A percentile compares a stretch with the other conserved stretches of the same genome.
phyloP scores from a whole-genome alignment of 2,888 invertebrate genomes.

The Sympetrum striolatum region DNA sequence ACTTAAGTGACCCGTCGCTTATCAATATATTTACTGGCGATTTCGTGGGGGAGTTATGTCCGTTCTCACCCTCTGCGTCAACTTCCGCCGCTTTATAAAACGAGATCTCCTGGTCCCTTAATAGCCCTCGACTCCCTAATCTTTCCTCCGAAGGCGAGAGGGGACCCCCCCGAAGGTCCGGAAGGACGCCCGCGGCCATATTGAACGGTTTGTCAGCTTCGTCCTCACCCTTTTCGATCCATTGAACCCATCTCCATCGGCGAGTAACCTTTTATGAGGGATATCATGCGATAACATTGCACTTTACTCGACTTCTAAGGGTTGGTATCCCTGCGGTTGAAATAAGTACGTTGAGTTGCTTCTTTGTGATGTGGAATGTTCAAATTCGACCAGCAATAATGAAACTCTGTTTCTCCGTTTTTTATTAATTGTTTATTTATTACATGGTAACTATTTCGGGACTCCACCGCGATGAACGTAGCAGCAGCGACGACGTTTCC shows the following conservation, averaged over 20 bases:
- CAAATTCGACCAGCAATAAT: too few relatives aligned
- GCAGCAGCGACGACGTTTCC: too few relatives aligned
- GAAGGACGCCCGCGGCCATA: conserved; percentile 42
- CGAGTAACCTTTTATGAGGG: not conserved
- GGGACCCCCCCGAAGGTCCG: not conserved
- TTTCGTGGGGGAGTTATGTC: not conserved
- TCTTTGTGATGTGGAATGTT: too few relatives aligned
- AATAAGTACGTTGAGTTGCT: too few relatives aligned
- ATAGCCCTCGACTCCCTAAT: not conserved
- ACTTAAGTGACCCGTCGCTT: conserved; percentile 11
- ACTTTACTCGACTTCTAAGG: too few relatives aligned
- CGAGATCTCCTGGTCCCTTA: not conserved
- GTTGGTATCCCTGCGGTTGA: too few relatives aligned
- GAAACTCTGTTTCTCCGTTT: too few relatives aligned
- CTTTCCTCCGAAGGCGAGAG: not conserved
- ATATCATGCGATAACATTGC: too few relatives aligned
- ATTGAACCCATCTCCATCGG: conserved; percentile 2
- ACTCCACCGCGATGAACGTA: too few relatives aligned
- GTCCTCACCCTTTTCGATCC: conserved; percentile 15
- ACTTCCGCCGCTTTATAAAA: not conserved
- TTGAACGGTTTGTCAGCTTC: conserved; percentile 29
- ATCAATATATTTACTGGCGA: not conserved
- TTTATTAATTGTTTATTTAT: too few relatives aligned
- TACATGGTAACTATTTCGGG: too few relatives aligned
- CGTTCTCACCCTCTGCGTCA: not conserved